Evolutionary conservation across 2,113 vertebrate genomes (phyloP).

Genomic region (Oryctolagus cuniculus): DNA sequence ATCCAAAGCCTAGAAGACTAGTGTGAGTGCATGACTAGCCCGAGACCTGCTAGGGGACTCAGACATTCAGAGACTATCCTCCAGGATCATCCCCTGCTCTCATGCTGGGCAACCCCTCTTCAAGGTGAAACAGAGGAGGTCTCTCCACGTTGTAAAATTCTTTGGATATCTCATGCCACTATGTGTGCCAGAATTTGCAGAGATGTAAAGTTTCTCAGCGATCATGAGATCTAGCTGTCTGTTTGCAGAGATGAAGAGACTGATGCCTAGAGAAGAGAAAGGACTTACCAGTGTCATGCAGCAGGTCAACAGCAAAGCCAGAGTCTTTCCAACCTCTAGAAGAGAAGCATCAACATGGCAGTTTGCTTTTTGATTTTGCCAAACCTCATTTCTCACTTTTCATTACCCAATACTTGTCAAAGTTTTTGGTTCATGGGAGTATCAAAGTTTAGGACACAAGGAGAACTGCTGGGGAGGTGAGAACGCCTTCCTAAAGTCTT

Average conservation of each 20-base stretch:
- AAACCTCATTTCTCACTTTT: not conserved
- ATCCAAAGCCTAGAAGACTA: not conserved
- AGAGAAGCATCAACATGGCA: not conserved
- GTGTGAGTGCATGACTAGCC: not conserved
- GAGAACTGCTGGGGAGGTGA: not conserved
- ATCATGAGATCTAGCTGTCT: not conserved
- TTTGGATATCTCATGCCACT: constrained; percentile 30
- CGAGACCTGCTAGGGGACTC: not conserved
- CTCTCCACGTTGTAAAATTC: not conserved
- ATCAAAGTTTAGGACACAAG: not conserved
- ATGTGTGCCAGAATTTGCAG: constrained; percentile 36
- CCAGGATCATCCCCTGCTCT: not conserved
- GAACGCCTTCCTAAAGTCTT: not conserved
- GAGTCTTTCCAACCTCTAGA: not conserved
- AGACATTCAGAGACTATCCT: constrained; percentile 39
- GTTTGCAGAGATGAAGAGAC: not conserved
- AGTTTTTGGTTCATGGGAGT: not conserved
- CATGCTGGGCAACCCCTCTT: not conserved
- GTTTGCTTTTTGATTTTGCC: constrained; percentile 14
- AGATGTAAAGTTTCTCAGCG: not conserved
- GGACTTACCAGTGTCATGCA: not conserved
- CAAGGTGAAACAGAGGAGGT: not conserved
- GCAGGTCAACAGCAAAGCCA: constrained; percentile 4
- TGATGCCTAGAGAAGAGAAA: not conserved
- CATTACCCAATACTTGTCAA: not conserved